Base-by-base conservation (phyloP, 1,140 invertebrate species). In the Musca vetustissima region DNA sequence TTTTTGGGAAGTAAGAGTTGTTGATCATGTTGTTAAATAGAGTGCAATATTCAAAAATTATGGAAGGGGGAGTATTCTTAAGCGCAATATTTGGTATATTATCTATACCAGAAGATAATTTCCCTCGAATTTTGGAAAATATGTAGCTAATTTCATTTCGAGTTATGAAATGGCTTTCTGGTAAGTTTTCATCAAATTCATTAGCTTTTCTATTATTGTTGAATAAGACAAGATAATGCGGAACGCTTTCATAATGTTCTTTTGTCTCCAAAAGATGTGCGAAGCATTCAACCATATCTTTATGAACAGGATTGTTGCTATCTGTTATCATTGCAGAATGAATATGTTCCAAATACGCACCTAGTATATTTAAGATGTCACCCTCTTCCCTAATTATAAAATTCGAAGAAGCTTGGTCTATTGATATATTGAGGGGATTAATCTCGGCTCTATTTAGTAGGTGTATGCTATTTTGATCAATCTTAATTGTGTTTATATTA, bases 1-100 rank as follows among this genome's bases (percentile, higher is more conserved):
- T 13, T 4, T 32, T 8, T 1, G 25, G 65, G 28, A 52, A 66
- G n/a, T 50, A 52, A n/a, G 49, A 49, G 21, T 50, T 66, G 25
- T 66, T 52, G 14, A 66, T 17, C 49, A 52, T 66, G n/a, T 66
- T 48, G 13, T 64, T 48, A 22, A 64, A 64, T 11, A 64, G 17
- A 17, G 59, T 43, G 28, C 28, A 64, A 17, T 64, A 64, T 64
- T 64, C 59, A 48, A 11, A 8, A 1, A 64, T 48, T 19, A 64
- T 6, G 19, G 36, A 22, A 9, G 1, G 6, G 13, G 59, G 59
- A 2, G 36, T 6, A 17, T 64, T 25, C 48, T 64, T 64, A 14
- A 64, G 21, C 2, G 48, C 43, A 22, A 64, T 48, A 47, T 64
- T 64, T n/a, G 61, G 61, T 1, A 48, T 47, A 4, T 47, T 47